phyloP scores from a whole-genome alignment of 2,888 invertebrate genomes.

The Cotesia congregata region DNA sequence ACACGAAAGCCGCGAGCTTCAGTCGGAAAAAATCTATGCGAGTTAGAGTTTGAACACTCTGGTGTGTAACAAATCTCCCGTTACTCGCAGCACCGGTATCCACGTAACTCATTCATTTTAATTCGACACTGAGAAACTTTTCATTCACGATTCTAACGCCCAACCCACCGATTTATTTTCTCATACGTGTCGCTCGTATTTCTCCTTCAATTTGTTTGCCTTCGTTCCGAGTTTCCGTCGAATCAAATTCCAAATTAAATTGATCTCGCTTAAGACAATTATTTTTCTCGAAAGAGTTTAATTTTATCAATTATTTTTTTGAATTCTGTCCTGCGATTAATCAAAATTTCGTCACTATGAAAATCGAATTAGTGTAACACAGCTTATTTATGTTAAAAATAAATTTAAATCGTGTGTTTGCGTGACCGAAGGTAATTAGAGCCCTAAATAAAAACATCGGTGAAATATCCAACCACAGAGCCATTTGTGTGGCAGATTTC shows the following conservation, averaged over 20 bases:
- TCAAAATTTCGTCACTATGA: neutral
- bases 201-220: neutral
- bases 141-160: constrained; percentile 33
- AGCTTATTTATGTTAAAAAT: neutral
- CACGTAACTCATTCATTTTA: constrained; percentile 39
- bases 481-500: neutral
- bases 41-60: constrained; percentile 28
- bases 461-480: neutral
- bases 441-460: neutral
- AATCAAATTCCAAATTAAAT: constrained; percentile 16
- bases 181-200: constrained; percentile 27
- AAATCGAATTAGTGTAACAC: neutral
- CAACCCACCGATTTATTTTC: constrained; percentile 36
- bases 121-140: constrained; percentile 41
- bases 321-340: neutral
- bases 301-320: too few relatives aligned
- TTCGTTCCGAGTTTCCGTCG: constrained; percentile 12
- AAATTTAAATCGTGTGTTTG: neutral
- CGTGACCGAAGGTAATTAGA: neutral
- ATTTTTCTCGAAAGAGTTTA: neutral
- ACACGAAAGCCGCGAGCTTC: neutral
- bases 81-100: constrained; percentile 27
- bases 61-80: constrained; percentile 37
- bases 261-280: constrained; percentile 9
- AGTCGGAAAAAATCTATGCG: constrained; percentile 1